Conservation (phyloP, 2,113 vertebrate species). For the Kryptolebias marmoratus region DNA sequence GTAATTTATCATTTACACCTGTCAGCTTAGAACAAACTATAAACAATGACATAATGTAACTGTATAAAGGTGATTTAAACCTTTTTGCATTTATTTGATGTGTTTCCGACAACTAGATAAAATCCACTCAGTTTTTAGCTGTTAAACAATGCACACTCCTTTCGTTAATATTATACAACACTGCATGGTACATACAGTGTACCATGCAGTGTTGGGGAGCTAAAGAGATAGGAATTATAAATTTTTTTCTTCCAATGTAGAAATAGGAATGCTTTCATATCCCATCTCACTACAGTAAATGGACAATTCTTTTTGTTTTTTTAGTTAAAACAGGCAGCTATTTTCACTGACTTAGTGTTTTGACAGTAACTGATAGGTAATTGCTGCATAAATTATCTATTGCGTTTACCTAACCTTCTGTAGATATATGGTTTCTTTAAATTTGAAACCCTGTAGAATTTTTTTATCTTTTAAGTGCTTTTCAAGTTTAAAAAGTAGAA, state of each 20-base stretch:
- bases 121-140: background rate
- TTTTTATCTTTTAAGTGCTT: too few species aligned
- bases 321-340: slow-evolving; percentile 15
- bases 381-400: slow-evolving; percentile 43
- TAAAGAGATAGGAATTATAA: slow-evolving; percentile 15
- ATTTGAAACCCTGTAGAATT: background rate
- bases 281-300: background rate
- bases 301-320: slow-evolving; percentile 10
- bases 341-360: slow-evolving; percentile 41
- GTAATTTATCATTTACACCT: slow-evolving; percentile 9
- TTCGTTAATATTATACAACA: background rate
- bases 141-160: background rate
- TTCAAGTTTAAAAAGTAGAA: background rate
- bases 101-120: background rate
- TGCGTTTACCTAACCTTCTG: background rate
- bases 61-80: background rate
- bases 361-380: slow-evolving; percentile 35
- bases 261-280: slow-evolving; percentile 26
- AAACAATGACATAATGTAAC: background rate
- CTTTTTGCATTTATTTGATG: background rate
- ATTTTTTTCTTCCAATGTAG: slow-evolving; percentile 8
- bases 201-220: slow-evolving; percentile 1
- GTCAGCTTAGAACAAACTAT: background rate
- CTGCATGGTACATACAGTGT: slow-evolving; percentile 6
- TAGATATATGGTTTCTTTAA: too few species aligned